Percentiles rank a stretch among this genome's conserved stretches.
Evolutionary conservation across 2,888 invertebrate genomes (phyloP).

Genomic region (Phasia obesa): DNA sequence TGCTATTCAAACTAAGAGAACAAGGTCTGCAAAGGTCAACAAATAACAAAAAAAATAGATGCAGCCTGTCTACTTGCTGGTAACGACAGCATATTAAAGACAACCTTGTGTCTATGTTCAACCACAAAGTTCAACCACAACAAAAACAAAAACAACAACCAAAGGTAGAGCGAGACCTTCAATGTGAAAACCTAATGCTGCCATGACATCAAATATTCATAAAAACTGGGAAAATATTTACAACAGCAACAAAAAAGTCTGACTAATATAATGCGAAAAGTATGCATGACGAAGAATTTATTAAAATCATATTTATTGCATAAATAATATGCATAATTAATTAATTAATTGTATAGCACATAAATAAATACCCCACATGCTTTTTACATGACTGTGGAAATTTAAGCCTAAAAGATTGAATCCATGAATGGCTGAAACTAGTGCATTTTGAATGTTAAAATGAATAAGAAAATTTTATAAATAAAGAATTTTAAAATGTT

Average conservation of each 20-base stretch:
- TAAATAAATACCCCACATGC: conserved; percentile 54
- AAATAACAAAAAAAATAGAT: conserved; percentile 19
- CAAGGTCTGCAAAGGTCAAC: conserved; percentile 50
- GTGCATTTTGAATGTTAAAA: conserved; percentile 22
- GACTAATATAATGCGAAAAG: conserved; percentile 53
- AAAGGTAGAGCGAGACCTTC: conserved; percentile 50
- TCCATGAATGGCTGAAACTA: conserved; percentile 21
- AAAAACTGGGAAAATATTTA: conserved; percentile 57
- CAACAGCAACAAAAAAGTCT: conserved; percentile 37
- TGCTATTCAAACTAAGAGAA: conserved; percentile 37
- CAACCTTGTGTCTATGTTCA: conserved; percentile 55
- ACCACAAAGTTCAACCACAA: conserved; percentile 4
- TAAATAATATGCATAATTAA: conserved; percentile 50
- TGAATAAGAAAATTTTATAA: neutral
- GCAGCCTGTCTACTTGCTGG: neutral
- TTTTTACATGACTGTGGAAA: conserved; percentile 13
- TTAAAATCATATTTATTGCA: conserved; percentile 30
- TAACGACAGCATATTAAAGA: conserved; percentile 26
- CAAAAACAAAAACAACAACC: neutral
- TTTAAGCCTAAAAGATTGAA: neutral
- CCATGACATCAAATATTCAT: conserved; percentile 12
- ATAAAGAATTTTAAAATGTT: too few species aligned
- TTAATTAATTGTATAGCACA: conserved; percentile 47
- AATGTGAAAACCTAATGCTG: conserved; percentile 51
- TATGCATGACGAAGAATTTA: conserved; percentile 37